Evolutionary conservation across 2,888 invertebrate genomes (phyloP).

Genomic region (Amorpha juglandis): DNA sequence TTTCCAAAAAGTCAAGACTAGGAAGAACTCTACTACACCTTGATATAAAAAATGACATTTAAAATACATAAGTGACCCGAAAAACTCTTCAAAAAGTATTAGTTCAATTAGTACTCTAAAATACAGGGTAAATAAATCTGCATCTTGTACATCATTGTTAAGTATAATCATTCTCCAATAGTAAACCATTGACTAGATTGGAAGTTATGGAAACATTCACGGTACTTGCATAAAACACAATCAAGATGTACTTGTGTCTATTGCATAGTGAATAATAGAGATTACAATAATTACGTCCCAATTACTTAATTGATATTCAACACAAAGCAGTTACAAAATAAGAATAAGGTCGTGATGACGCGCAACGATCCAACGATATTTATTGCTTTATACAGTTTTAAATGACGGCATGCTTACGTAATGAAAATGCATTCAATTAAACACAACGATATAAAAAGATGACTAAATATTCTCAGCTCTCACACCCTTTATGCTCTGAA

Average conservation of each 20-base stretch:
- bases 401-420: not conserved
- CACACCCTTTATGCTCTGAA: not conserved
- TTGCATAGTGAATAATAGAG: slow-evolving; percentile 12
- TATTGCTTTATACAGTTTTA: not conserved
- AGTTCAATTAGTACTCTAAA: too few species aligned
- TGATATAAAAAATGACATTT: too few species aligned
- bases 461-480: too few species aligned
- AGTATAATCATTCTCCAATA: too few species aligned
- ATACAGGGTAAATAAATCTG: too few species aligned
- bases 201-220: not conserved
- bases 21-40: not conserved
- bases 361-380: not conserved
- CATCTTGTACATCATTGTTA: too few species aligned
- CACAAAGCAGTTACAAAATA: slow-evolving; percentile 7
- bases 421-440: not conserved
- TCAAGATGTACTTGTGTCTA: slow-evolving; percentile 20
- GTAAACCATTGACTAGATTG: not conserved
- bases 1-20: too few species aligned
- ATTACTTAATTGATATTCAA: slow-evolving; percentile 10
- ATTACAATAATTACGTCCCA: slow-evolving; percentile 10
- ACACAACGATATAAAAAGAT: not conserved
- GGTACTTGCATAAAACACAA: slow-evolving; percentile 3
- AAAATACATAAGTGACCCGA: too few species aligned
- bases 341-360: slow-evolving; percentile 18
- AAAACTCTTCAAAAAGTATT: too few species aligned